Base-by-base conservation (phyloP, 2,797 vertebrate genomes). In the Pogoniulus pusillus region DNA sequence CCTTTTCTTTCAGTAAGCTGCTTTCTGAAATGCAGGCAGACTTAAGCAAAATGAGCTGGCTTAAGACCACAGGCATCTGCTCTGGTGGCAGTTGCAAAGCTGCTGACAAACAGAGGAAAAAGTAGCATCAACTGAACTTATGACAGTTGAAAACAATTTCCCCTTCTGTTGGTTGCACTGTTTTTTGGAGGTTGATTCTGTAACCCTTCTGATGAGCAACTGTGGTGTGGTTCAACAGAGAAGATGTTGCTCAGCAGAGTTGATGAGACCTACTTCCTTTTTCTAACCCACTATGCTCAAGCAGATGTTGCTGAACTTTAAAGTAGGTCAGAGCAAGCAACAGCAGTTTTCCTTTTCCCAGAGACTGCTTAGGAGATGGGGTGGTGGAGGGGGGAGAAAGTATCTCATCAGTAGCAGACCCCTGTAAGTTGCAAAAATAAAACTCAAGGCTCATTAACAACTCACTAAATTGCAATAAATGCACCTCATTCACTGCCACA, bases 341-440 rank as follows among this genome's bases (percentile, higher is more conserved):
- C 5, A 1, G 89, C 16, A 7, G 18, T 24, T 68, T 68, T 41
- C 72, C 68, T 54, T 35, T 37, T 62, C 15, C 15, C 60, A 53
- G 34, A 63, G 20, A n/a, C 58, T 35, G 37, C 37, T 68, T 17
- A 26, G 35, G 55, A 85, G 35, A 4, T 47, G n/a, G 20, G 30
- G 47, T 16, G 55, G 20, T 6, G 8, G 43, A 76, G 41, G 37
- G 49, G 26, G 27, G 27, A 53, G 47, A 34, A 82, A 68, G 57
- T 60, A 70, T 77, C 2, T 0, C 10, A 3, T 15, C 3, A 4
- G 26, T 54, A 41, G 72, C 0, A 2, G 43, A 37, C 22, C 47
- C 23, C 30, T 80, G 17, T 43, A 58, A 69, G 65, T 29, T 29
- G 22, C 1, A 16, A 47, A 87, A 60, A 35, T 71, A 64, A 70